phyloP scores from a whole-genome alignment of 92 coral and sea anemone species.

The Montipora capitata region DNA sequence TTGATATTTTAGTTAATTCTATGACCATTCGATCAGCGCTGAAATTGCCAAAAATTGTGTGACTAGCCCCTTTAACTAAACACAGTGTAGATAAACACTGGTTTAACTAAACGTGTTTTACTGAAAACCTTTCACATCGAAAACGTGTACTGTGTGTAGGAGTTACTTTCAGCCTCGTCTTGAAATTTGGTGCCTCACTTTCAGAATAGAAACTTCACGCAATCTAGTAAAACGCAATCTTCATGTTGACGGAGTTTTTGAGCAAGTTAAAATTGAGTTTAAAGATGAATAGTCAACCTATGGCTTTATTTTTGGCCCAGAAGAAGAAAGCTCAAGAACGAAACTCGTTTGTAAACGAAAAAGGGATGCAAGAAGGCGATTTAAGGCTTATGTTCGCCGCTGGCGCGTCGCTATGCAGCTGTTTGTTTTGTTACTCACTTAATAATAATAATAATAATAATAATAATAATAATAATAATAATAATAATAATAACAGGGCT shows the following conservation, averaged over 20 bases:
- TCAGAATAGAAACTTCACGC: no score
- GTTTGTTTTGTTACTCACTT: no score
- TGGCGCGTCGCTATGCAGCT: not conserved
- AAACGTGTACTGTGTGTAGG: not conserved
- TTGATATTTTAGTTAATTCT: no score
- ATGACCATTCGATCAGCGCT: no score
- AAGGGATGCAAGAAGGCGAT: not conserved
- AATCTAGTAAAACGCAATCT: not conserved
- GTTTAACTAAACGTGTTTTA: not conserved
- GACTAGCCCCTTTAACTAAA: not conserved
- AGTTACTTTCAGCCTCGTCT: no score
- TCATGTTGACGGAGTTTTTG: not conserved
- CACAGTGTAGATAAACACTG: conserved; percentile 10
- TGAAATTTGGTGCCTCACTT: no score
- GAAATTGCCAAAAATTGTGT: no score
- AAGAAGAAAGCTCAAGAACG: not conserved
- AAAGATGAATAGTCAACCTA: not conserved
- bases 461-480: no score
- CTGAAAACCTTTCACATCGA: not conserved
- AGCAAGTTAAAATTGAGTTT: not conserved
- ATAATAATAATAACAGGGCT: no score
- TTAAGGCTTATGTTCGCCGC: not conserved
- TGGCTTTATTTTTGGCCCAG: not conserved
- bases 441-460: no score
- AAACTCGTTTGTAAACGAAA: not conserved